These are phyloP conservation scores for Pseudochirops cupreus DNA, from an alignment of 2,797 vertebrate species.

Conservation along the genomic window DNA sequence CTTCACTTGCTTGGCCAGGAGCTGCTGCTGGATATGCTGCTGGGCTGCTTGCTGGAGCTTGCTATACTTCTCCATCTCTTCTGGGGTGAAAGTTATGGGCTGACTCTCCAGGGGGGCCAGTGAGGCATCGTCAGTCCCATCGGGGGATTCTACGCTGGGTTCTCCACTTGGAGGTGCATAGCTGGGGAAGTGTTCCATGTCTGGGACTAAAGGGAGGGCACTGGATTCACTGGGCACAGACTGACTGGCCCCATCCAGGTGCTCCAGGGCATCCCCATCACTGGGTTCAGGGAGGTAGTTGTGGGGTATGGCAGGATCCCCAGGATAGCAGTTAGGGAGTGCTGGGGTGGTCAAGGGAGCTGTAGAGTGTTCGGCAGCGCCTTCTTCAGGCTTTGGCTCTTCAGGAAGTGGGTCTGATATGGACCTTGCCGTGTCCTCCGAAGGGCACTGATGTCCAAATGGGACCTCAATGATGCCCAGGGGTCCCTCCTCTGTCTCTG, in stretches of 20 bases:
- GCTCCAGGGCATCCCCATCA: constrained; percentile 78
- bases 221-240: constrained; percentile 85
- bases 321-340: constrained; percentile 82
- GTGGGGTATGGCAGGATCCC: constrained; percentile 82
- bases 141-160: constrained; percentile 87
- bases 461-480: constrained; percentile 76
- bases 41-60: constrained; percentile 98
- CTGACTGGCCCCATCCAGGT: constrained; percentile 81
- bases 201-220: constrained; percentile 91
- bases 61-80: constrained; percentile 99
- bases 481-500: constrained; percentile 82
- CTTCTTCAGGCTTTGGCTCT: constrained; percentile 82
- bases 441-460: constrained; percentile 73
- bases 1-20: constrained; percentile 98
- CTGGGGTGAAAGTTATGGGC: constrained; percentile 97
- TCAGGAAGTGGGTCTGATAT: constrained; percentile 81
- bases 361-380: constrained; percentile 81
- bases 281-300: constrained; percentile 83
- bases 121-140: constrained; percentile 87
- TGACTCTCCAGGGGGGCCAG: constrained; percentile 97
- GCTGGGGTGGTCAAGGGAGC: constrained; percentile 76
- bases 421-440: constrained; percentile 78
- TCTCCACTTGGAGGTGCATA: constrained; percentile 92
- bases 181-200: constrained; percentile 91
- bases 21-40: constrained; percentile 99